phyloP scores from a whole-genome alignment of 2,888 invertebrate genomes.

The Melanostoma mellinum region DNA sequence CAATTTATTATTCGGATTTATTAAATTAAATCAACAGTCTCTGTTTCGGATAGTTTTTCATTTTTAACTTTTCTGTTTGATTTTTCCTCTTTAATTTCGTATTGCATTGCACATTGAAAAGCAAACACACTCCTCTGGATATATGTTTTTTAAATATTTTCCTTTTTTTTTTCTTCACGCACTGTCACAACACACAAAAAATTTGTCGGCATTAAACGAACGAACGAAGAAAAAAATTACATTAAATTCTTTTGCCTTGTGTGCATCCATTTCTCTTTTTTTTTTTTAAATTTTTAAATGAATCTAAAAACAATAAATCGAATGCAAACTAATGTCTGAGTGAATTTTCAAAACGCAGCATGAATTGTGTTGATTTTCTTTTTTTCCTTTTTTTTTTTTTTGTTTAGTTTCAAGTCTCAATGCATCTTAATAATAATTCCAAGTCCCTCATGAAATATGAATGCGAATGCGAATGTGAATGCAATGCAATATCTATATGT shows the following conservation, averaged over 20 bases:
- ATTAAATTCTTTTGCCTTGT: slow-evolving; percentile 14
- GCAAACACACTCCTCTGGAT: slow-evolving; percentile 17
- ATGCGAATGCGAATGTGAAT: slow-evolving; percentile 31
- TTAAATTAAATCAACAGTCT: slow-evolving; percentile 29
- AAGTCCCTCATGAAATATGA: slow-evolving; percentile 54
- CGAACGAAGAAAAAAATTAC: neutral
- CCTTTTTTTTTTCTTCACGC: slow-evolving; percentile 43
- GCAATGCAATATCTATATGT: neutral
- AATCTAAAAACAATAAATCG: slow-evolving; percentile 43
- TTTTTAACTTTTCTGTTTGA: neutral
- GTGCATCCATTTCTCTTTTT: slow-evolving; percentile 27
- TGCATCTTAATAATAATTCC: slow-evolving; percentile 47
- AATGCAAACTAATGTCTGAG: slow-evolving; percentile 41
- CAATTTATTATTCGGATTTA: slow-evolving; percentile 47
- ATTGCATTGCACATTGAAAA: slow-evolving; percentile 42
- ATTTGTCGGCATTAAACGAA: slow-evolving; percentile 19
- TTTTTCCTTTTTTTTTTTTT: slow-evolving; percentile 14
- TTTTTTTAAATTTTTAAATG: neutral
- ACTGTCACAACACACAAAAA: slow-evolving; percentile 66
- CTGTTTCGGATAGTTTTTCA: slow-evolving; percentile 5
- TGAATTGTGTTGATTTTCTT: slow-evolving; percentile 32
- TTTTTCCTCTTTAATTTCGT: slow-evolving; percentile 10
- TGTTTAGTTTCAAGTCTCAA: slow-evolving; percentile 26
- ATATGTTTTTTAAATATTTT: slow-evolving; percentile 38
- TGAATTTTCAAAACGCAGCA: slow-evolving; percentile 47